Evolutionary conservation across 2,797 vertebrate species (phyloP), one percentile per base, ranked within the genome.

Genomic region (Clarias platycephalus): DNA sequence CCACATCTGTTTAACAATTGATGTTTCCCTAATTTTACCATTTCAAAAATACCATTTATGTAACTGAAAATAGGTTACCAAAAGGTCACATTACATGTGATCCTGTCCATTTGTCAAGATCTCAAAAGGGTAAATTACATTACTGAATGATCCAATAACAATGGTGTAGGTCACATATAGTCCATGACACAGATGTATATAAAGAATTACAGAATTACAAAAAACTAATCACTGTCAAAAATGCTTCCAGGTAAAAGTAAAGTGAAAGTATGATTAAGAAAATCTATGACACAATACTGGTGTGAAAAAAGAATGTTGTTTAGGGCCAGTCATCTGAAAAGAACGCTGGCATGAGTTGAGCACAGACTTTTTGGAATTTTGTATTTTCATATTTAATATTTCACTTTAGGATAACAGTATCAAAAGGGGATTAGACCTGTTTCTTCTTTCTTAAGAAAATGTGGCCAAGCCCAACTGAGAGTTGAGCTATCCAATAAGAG

Each of bases 401-500:
- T 89, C 80, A 84, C 72, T 86, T 88, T 81, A 64, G 85, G 82
- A 85, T 83, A 89, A 89, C 80, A 85, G 80, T 80, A 88, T 89
- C 88, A 87, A 80, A 88, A 84, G 0, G 85, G 85, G 89, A 89
- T 88, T 89, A 85, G 86, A 60, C 60, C 72, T 62, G 55, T 76
- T 78, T 82, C 53, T 71, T 63, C 64, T 85, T 88, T 89, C 89
- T 86, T 83, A 80, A 80, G 81, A 84, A 76, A 71, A 72, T 37
- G 57, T 68, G 49, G 82, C 71, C 66, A 84, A 84, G 85, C 80
- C 79, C 31, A 86, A 64, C 78, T 86, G 72, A 76, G 74, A 82
- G 77, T 83, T 71, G 70, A 86, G 82, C 49, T 71, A 84, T 83
- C 66, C 72, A 77, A 81, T 34, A 44, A 31, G 31, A 71, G 75